Conservation (phyloP, 1,140 invertebrate genomes). For the Leucophenga varia region DNA sequence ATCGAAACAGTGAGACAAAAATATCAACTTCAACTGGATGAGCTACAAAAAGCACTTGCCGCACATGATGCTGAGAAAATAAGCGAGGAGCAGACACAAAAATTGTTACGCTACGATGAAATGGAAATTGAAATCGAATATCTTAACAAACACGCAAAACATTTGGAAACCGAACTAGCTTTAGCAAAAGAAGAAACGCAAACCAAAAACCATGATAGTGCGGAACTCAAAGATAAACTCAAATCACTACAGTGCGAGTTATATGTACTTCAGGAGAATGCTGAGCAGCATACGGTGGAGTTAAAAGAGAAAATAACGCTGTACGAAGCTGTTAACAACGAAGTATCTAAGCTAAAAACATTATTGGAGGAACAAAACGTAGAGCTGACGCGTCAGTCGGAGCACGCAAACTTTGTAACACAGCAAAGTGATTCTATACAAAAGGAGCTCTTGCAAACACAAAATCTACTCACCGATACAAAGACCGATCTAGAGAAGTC, state of each 20-base stretch:
- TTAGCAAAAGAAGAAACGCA: constrained; percentile 27
- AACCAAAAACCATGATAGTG: constrained; percentile 17
- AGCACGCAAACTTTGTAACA: constrained; percentile 47
- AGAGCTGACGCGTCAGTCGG: constrained; percentile 35
- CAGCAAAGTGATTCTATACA: constrained; percentile 45
- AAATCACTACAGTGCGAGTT: constrained; percentile 51
- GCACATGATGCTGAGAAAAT: constrained; percentile 13
- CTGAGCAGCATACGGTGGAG: constrained; percentile 38
- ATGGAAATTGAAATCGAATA: constrained; percentile 49
- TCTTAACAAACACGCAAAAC: constrained; percentile 51
- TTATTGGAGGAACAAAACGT: constrained; percentile 29
- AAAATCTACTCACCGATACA: constrained; percentile 23
- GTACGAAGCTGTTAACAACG: constrained; percentile 14
- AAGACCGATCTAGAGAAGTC: constrained; percentile 20
- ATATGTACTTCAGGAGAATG: constrained; percentile 44
- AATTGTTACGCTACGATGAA: constrained; percentile 34
- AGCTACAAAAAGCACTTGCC: constrained; percentile 21
- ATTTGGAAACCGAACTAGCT: constrained; percentile 46
- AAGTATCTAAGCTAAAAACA: constrained; percentile 19
- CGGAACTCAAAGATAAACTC: constrained; percentile 42
- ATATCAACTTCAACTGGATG: constrained; percentile 17
- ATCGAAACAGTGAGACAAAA: constrained; percentile 32
- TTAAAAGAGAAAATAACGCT: constrained; percentile 28
- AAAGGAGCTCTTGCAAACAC: constrained; percentile 35
- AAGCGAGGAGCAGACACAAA: constrained; percentile 10